Base-by-base conservation (phyloP, 2,113 vertebrate species). In the Peromyscus leucopus region DNA sequence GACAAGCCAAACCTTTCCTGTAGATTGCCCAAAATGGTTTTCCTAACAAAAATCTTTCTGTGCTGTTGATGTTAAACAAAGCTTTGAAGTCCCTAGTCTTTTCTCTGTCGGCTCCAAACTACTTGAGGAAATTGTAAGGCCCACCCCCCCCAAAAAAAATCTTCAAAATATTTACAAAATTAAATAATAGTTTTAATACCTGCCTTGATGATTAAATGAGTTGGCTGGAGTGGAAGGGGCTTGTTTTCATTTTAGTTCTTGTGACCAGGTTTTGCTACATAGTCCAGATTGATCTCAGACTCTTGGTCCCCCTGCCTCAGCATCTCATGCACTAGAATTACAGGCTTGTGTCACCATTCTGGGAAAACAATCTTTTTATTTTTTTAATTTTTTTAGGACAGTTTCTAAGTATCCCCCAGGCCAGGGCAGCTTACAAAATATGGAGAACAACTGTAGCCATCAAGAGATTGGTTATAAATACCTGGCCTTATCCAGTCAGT, bases 121-220 rank as follows among this genome's bases (percentile, higher is more conserved):
- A 74, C 84, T 94, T 93, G 42, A 63, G 96, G 69, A 94, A 80
- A 91, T 67, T 51, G 17, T 67, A 69, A 97, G 28, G 85, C 59
- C 19, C 4, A 7, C 42, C n/a, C 36, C 17, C 31, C 7, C 2
- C n/a, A 16, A 74, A 46, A 75, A 76, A 76, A 76, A 75, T 90
- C 71, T 83, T 95, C 26, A 83, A 85, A 90, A 17, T 15, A 89
- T 24, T 78, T 55, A 16, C 51, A 59, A 71, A 96, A 72, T 33
- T 21, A 71, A 15, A 61, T 84, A 11, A 39, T 42, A 48, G 2
- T 9, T 48, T 46, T 75, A 55, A 92, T 42, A 90, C 12, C 36
- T 90, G n/a, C 2, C 85, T 93, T 69, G 55, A 85, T 36, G 61
- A n/a, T 72, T 61, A 22, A 42, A 13, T 36, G 80, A 90, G 59